Conservation (phyloP, 1,140 invertebrate species). For the Scaptomyza graminum region DNA sequence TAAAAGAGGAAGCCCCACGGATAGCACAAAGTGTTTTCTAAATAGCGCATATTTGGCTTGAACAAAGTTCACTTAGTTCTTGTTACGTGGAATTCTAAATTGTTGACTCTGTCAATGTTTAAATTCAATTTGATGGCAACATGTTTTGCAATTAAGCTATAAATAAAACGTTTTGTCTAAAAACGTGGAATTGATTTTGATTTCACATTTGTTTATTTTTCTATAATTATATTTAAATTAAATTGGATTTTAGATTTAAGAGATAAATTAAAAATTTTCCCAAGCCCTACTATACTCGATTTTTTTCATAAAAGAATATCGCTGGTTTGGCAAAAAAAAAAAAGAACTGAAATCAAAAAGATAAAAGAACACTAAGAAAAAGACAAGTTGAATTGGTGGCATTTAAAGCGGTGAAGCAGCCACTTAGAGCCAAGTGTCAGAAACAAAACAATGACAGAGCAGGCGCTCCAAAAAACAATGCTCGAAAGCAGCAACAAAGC, state of each 20-base stretch:
- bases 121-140: constrained; percentile 1
- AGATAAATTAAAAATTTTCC: not conserved
- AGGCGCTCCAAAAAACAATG: constrained; percentile 41
- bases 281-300: not conserved
- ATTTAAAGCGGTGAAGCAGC: constrained; percentile 69
- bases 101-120: not conserved
- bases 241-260: not conserved
- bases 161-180: too few species aligned
- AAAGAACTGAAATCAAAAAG: constrained; percentile 4
- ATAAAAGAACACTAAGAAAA: constrained; percentile 14
- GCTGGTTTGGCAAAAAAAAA: constrained; percentile 40
- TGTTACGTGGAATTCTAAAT: not conserved
- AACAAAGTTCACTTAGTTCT: not conserved
- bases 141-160: not conserved
- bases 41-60: not conserved
- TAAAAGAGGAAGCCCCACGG: constrained; percentile 50
- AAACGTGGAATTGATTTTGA: not conserved
- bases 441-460: constrained; percentile 70
- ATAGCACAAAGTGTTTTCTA: constrained; percentile 24
- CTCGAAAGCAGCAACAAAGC: constrained; percentile 32
- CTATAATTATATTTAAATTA: too few species aligned
- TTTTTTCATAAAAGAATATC: constrained; percentile 4
- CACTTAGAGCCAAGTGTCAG: constrained; percentile 74
- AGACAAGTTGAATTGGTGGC: constrained; percentile 60
- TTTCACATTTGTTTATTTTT: not conserved